Conservation (phyloP, 2,888 invertebrate genomes). For the Lomographa bimaculata region DNA sequence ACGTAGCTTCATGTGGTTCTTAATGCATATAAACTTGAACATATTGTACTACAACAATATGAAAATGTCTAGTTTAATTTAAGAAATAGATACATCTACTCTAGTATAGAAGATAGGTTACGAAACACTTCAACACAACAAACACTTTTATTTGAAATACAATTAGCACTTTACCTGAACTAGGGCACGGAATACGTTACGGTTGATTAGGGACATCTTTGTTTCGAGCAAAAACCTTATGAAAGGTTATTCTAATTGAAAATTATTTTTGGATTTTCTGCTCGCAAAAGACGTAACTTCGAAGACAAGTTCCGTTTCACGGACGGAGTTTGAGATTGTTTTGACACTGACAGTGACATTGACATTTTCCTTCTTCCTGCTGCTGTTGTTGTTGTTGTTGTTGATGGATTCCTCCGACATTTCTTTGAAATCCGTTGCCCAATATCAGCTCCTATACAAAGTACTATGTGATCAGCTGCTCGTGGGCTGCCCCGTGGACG, state of each 20-base stretch:
- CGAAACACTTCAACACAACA: slow-evolving; percentile 57
- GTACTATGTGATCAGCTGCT: no score
- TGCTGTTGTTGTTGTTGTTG: no score
- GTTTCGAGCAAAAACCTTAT: slow-evolving; percentile 37
- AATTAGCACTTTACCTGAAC: slow-evolving; percentile 58
- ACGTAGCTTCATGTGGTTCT: no score
- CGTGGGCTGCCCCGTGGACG: no score
- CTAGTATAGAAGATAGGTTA: slow-evolving; percentile 48
- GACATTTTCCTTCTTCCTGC: no score
- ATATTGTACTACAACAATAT: slow-evolving; percentile 5
- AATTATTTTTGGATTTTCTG: slow-evolving; percentile 64
- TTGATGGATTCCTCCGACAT: no score
- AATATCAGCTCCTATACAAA: no score
- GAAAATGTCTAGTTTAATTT: slow-evolving; percentile 29
- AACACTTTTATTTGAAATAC: slow-evolving; percentile 8
- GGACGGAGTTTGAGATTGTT: no score
- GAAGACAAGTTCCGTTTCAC: slow-evolving; percentile 40
- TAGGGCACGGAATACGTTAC: slow-evolving; percentile 66
- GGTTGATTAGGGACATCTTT: slow-evolving; percentile 69
- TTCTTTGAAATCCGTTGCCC: no score
- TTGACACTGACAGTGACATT: no score
- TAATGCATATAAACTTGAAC: no score
- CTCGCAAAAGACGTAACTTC: slow-evolving; percentile 53
- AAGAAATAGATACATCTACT: slow-evolving; percentile 15
- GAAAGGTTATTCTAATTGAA: slow-evolving; percentile 49